Base-by-base conservation (phyloP, 2,888 invertebrate genomes). In the Euplagia quadripunctaria region DNA sequence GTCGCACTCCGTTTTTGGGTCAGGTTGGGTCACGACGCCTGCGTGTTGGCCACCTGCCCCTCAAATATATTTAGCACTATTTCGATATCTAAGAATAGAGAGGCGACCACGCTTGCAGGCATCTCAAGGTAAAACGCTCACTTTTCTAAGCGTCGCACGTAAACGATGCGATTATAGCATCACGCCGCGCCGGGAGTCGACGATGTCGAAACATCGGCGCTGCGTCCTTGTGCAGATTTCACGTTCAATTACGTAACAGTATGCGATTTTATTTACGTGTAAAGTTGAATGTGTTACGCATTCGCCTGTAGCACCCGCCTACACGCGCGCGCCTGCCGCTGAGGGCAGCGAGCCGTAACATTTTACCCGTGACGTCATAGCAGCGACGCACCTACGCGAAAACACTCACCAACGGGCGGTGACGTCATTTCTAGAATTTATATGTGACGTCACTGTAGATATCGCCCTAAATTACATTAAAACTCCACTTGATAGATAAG, bases 21-120 rank as follows among this genome's bases (percentile, higher is more conserved):
- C 95, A 94, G 92, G 89, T 90, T 94, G 89, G 95, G 95, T 96
- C 95, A 95, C 89, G 92, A 92, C 95, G 95, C 95, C 93, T 95
- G 95, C 95, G 95, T 93, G 88, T 85, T 91, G 79, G 81, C 85
- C 83, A 87, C 86, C 86, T 87, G 87, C 90, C 90, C 91, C 88
- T 88, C 84, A 80, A 91, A 89, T 88, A 87, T 88, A 91, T 91
- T 90, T 91, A 90, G 89, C 88, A 89, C 88, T 90, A 91, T 93
- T 93, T 92, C 90, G 87, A 91, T 92, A 91, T 88, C 90, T 89
- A 92, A 92, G 91, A 93, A 92, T 93, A 93, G 94, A 94, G 92
- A 92, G 93, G 93, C 90, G 86, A 89, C 87, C 87, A 87, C 86
- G 91, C 89, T 91, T 89, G 87, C 89, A 90, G 88, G 89, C 89